Base-by-base conservation (phyloP, 1,140 invertebrate species). In the Drosophila ercepeae region DNA sequence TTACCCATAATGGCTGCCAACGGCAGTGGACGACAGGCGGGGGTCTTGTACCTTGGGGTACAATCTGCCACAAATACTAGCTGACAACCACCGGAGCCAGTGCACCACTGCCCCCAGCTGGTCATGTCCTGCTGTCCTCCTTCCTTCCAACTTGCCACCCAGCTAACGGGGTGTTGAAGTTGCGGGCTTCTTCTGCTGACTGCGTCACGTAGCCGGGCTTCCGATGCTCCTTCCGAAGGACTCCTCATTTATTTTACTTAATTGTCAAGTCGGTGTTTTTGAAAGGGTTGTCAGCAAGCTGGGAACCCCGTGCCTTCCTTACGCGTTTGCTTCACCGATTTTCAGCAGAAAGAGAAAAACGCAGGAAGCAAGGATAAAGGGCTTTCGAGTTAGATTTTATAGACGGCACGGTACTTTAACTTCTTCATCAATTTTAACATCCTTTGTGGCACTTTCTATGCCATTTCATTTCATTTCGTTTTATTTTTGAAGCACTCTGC, bases 181-280 rank as follows among this genome's bases (percentile, higher is more conserved):
- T 88, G 81, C 55, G 82, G 81, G 52, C 82, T 81, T 88, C 75
- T 86, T 84, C 16, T 73, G 58, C 46, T 68, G 60, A 57, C 68
- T 71, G 72, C 76, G 71, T 79, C 81, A 84, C 72, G 81, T 84
- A 75, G 68, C 32, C 55, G 45, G 34, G 53, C 61, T 64, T 51
- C 64, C 54, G 64, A 45, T 64, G 45, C 58, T 51, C n/a, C n/a
- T n/a, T n/a, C n/a, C n/a, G n/a, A 75, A 63, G 57, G 76, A 58
- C 73, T 82, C 64, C 78, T 86, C 82, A 86, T 86, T 86, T 86
- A 86, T 86, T 86, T 88, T 86, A 86, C 82, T 86, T 88, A 86
- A 86, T 86, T 86, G 82, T 86, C 82, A 86, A 86, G 82, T 82
- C 76, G 79, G 61, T 32, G 78, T 75, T 70, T 78, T 74, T 75